phyloP scores from a whole-genome alignment of 1,140 invertebrate species.

The Solen grandis region DNA sequence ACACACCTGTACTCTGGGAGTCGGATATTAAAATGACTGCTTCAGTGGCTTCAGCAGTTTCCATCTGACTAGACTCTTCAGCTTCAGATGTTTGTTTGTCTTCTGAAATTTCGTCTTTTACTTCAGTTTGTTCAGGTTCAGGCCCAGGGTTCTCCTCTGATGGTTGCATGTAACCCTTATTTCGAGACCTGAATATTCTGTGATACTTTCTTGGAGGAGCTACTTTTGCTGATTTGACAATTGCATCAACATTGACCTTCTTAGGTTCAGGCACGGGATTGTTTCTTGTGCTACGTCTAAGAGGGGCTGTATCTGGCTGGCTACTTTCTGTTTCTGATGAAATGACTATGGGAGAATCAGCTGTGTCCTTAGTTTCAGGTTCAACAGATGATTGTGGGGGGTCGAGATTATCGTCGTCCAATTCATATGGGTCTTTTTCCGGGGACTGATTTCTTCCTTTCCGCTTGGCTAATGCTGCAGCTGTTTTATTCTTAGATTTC shows the following conservation, averaged over 20 bases:
- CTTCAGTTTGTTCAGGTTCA: background rate
- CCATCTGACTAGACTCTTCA: background rate
- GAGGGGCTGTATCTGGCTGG: background rate
- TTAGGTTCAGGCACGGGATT: background rate
- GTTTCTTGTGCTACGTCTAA: background rate
- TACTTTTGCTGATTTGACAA: constrained; percentile 33
- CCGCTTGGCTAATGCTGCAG: constrained; percentile 10
- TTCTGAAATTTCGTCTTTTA: background rate
- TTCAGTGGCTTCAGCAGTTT: background rate
- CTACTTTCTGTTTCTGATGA: constrained; percentile 22
- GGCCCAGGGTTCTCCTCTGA: constrained; percentile 1
- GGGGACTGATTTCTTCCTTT: constrained; percentile 15
- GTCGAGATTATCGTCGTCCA: constrained; percentile 50
- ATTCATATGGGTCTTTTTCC: constrained; percentile 43
- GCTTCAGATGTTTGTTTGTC: background rate
- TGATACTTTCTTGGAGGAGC: constrained; percentile 51
- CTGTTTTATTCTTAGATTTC: constrained; percentile 41
- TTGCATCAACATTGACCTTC: constrained; percentile 33
- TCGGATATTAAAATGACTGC: too few species aligned
- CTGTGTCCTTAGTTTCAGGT: background rate
- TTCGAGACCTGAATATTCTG: constrained; percentile 49
- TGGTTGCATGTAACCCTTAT: constrained; percentile 46
- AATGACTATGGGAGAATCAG: constrained; percentile 39
- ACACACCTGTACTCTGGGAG: too few species aligned
- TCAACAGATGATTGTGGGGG: background rate